Percentiles rank a stretch among this genome's conserved stretches.
These are phyloP conservation scores for Pholis gunnellus DNA, from an alignment of 2,113 vertebrate species.

Conservation along the genomic window DNA sequence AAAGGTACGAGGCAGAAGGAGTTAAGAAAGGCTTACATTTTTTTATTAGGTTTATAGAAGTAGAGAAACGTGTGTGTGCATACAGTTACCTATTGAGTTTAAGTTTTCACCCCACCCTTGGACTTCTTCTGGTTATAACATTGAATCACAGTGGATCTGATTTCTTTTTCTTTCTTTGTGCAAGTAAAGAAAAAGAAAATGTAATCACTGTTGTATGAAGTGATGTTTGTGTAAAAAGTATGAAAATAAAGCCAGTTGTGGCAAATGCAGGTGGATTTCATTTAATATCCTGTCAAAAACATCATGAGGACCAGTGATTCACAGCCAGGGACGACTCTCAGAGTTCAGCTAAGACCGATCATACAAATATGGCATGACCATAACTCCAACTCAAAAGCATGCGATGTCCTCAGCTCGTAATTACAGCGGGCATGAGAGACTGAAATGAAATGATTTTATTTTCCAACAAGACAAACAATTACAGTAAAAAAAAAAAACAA, in stretches of 20 bases:
- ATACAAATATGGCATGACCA: neutral
- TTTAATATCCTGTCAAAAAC: neutral
- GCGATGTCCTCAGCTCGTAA: neutral
- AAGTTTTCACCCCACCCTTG: neutral
- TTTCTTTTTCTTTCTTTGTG: too few relatives aligned
- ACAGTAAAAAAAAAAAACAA: too few relatives aligned
- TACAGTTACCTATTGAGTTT: neutral
- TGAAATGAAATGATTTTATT: neutral
- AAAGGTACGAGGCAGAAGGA: neutral
- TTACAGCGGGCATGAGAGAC: neutral
- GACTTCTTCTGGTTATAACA: neutral
- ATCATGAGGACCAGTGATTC: neutral
- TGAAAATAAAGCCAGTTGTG: neutral
- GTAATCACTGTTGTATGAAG: neutral
- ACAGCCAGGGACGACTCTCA: neutral
- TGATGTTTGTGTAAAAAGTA: neutral
- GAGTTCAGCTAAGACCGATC: neutral
- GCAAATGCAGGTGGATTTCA: neutral
- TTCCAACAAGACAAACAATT: too few relatives aligned
- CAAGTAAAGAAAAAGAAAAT: neutral
- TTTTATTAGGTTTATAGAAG: slow-evolving; percentile 23
- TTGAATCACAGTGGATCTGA: neutral
- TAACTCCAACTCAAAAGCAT: neutral
- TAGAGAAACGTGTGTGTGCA: neutral
- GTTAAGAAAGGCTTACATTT: neutral